Evolutionary conservation across 1,140 invertebrate species (phyloP), one percentile per base, ranked within the genome.

Genomic region (Mya arenaria): DNA sequence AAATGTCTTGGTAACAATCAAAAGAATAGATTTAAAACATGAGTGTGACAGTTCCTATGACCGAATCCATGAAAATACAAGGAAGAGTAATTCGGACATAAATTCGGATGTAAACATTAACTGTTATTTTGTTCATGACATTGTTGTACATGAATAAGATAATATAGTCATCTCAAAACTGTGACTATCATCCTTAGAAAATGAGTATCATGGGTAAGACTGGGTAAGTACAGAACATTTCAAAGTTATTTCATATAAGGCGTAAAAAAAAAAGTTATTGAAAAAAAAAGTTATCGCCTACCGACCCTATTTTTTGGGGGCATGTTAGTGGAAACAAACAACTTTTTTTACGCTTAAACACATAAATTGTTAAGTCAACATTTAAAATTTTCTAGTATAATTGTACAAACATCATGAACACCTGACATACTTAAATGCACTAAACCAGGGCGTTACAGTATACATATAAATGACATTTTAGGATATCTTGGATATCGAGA

Each of bases 351-450:
- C n/a, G n/a, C n/a, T n/a, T n/a, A 56, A 56, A 56, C 52, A 56
- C 52, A 56, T 56, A 56, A 56, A 56, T 56, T 56, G 52, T 56
- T 56, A 56, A 56, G 52, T 56, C 52, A 56, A 56, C 52, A 56
- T 56, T 56, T 56, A 56, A 56, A 56, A 56, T 56, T 56, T 56
- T 56, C 52, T 56, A 56, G 52, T 56, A 56, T 56, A 56, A 56
- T 56, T 56, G 52, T 56, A 56, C 52, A 56, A 56, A 56, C 52
- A 56, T 56, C 52, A 56, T 56, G 52, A 56, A 56, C 52, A 56
- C 52, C 52, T 56, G 52, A 56, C 52, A 56, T 56, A 56, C 52
- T 56, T 56, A 56, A 56, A 56, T 56, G 52, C 52, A 56, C 52
- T 23, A 56, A 56, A 56, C 52, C 52, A 56, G 52, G 52, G 52